Base-by-base conservation (phyloP, 2,888 invertebrate genomes). In the Leistus spinibarbis region DNA sequence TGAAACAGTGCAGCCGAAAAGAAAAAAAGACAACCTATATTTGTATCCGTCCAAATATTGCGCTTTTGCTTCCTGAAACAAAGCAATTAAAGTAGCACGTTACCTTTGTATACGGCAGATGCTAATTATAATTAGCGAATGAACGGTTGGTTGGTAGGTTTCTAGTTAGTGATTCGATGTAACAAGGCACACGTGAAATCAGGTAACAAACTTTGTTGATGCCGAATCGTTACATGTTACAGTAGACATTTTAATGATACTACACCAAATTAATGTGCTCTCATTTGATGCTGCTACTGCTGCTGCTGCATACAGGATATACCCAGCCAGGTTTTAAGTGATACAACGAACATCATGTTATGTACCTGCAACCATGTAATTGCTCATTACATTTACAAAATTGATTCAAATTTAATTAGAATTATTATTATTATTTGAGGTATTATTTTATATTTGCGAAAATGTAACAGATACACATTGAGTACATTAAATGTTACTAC, bases 161-260 rank as follows among this genome's bases (percentile, higher is more conserved):
- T 54, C 69, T 60, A 69, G 66, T 60, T 60, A 60, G 22, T 16
- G 17, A 40, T 20, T 60, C 60, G 60, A 40, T 60, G 60, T 72
- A 72, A 72, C 72, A 72, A 72, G 66, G 66, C 57, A 66, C 56
- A 66, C 57, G 72, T 27, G 40, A 72, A 72, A 72, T 72, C 66
- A 57, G 72, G 72, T 66, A 66, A 66, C 72, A 72, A 72, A 72
- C 72, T 72, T 72, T 72, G 72, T 72, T 72, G 65, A 72, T 72
- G 57, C 72, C 72, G 57, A 72, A 65, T 72, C 65, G 72, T 72
- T 72, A 57, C 72, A 56, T 56, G 72, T 72, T 54, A 72, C 65
- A 57, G 56, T 22, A 66, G 72, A 72, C 66, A 66, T 72, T 72
- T 72, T 72, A 72, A 72, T 72, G 72, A 72, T 40, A 40, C 40